These are phyloP conservation scores for Polydrusus pterygomalis DNA, from an alignment of 2,888 invertebrate species.

Conservation along the genomic window DNA sequence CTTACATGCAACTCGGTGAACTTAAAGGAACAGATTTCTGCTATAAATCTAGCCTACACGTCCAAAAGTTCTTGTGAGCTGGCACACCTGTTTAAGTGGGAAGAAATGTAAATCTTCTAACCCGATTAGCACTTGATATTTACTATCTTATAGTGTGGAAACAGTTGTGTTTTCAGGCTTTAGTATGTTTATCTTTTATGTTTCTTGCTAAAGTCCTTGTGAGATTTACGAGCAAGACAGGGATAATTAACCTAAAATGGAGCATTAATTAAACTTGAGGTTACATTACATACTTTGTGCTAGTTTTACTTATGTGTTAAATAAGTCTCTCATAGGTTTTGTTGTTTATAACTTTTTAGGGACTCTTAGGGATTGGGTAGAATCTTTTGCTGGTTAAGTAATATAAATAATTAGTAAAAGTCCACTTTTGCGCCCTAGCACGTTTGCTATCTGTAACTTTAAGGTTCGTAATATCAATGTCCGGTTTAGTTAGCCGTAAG, in stretches of 20 bases:
- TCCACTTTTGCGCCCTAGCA: no score
- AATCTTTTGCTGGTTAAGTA: no score
- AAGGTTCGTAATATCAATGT: no score
- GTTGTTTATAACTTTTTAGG: no score
- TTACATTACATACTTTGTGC: no score
- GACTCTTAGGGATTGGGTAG: no score
- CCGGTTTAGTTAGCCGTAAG: no score
- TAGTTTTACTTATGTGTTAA: no score
- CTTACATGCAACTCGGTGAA: slow-evolving; percentile 35
- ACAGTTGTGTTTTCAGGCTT: slow-evolving; percentile 38
- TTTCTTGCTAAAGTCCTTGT: slow-evolving; percentile 27
- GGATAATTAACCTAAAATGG: slow-evolving; percentile 4
- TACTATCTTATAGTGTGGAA: slow-evolving; percentile 25
- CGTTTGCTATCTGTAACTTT: no score
- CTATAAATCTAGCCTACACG: slow-evolving; percentile 49
- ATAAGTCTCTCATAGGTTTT: no score
- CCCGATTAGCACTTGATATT: slow-evolving; percentile 50
- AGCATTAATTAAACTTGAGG: no score
- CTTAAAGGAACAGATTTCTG: slow-evolving; percentile 37
- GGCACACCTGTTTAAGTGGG: slow-evolving; percentile 52
- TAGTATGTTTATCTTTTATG: slow-evolving; percentile 23
- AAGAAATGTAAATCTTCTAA: slow-evolving; percentile 54
- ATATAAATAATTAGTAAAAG: no score
- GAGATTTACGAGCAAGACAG: not conserved
- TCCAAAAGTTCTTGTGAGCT: slow-evolving; percentile 41